A percentile compares a stretch with the other conserved stretches of the same genome.
These are phyloP conservation scores for Formica exsecta DNA, from an alignment of 1,140 invertebrate genomes.

Conservation along the genomic window DNA sequence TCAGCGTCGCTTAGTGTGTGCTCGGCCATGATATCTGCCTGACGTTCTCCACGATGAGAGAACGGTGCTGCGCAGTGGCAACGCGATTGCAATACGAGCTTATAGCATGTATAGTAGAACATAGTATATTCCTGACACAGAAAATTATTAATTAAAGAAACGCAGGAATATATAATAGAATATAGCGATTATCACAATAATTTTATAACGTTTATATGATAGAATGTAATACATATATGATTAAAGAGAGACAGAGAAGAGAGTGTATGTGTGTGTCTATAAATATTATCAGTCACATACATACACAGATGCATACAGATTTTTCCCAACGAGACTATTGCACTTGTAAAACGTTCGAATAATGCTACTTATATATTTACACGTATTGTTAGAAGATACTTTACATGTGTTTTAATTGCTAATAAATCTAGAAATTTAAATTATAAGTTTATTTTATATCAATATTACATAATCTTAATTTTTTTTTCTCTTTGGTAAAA, in stretches of 20 bases:
- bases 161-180: background rate
- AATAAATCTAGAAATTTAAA: constrained; percentile 1
- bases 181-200: background rate
- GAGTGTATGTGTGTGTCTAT: background rate
- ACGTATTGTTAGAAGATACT: background rate
- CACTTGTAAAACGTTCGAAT: no score
- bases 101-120: background rate
- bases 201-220: background rate
- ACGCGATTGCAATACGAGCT: background rate
- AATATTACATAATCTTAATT: background rate
- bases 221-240: background rate
- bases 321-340: no score
- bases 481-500: background rate
- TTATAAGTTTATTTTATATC: background rate
- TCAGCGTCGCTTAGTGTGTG: constrained; percentile 37
- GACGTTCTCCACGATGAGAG: constrained; percentile 2
- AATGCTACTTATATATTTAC: no score
- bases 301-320: no score
- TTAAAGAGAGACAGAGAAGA: background rate
- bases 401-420: background rate
- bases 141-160: background rate
- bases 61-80: constrained; percentile 18
- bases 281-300: no score
- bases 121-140: background rate
- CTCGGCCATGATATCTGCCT: constrained; percentile 63